Base-by-base conservation (phyloP, 1,140 invertebrate genomes). In the Physella acuta region DNA sequence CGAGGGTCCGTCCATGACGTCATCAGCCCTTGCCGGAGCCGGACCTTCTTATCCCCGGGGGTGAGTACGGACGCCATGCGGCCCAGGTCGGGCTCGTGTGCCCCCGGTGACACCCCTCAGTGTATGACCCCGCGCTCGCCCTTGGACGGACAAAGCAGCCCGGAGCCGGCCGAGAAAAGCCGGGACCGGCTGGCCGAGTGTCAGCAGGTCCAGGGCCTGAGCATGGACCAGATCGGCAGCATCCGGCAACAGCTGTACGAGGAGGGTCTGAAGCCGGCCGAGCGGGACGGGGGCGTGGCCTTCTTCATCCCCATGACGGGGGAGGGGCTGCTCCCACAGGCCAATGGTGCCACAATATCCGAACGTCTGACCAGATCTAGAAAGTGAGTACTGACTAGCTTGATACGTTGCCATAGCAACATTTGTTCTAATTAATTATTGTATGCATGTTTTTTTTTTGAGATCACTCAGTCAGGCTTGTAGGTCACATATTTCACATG, bases 241-340 rank as follows among this genome's bases (percentile, higher is more conserved):
- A 64, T 64, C 24, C 26, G 51, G n/a, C 20, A 64, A 36, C 62
- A 64, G 62, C 26, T 64, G 2, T 64, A 64, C 31, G 44, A 37
- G 33, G 62, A 64, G 30, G 62, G 44, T 28, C n/a, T 64, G 39
- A 64, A 64, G 16, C 62, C 62, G 1, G 39, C 44, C 1, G 44
- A 64, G 33, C 39, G 62, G 20, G 62, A 64, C 5, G 62, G 62
- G 2, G 62, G 62, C 3, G 62, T 64, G 26, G 62, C 62, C 0
- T 64, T 64, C 28, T 64, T 64, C 33, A 64, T 64, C 16, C 62
- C 62, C 16, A 36, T 64, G 1, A 52, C 44, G 20, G 51, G 33
- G n/a, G 62, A 51, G 20, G 62, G 62, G 17, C 39, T 64, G 26
- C 62, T 51, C 16, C 62, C 62, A 3, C 28, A 5, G 39, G 44